Base-by-base conservation (phyloP, 2,797 vertebrate genomes). In the Poecilia wingei region DNA sequence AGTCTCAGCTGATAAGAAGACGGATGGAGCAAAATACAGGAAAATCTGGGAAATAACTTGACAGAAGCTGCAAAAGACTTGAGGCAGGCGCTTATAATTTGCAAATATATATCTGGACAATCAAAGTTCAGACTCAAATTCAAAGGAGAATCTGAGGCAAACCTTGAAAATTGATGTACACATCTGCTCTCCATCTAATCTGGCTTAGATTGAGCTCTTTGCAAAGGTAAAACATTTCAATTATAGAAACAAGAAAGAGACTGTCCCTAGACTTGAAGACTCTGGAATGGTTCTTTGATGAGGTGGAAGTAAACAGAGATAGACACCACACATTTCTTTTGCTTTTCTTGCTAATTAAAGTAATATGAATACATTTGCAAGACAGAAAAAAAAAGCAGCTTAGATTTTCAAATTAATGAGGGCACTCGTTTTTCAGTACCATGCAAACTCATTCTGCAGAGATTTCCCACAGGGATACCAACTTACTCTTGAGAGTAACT, bases 381-480 rank as follows among this genome's bases (percentile, higher is more conserved):
- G 6, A 72, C 39, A 66, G 33, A 71, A 75, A 72, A 41, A 41
- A 75, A 73, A 77, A 14, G 20, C 72, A 20, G 43, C 64, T 28
- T 7, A 6, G 0, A 83, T 70, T 77, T 75, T 46, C 14, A 36
- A 33, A 64, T 46, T 74, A 84, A 91, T 53, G 14, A 74, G 74
- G 66, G 36, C 57, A 77, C 70, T 57, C 53, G 80, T 87, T 71
- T 76, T 45, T 82, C 71, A 22, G 43, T 70, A 31, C n/a, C 55
- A 76, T 76, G 72, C 68, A 57, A 86, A 84, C 68, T 83, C 41
- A 84, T 83, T 85, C 87, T 89, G 79, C 75, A 80, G 84, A 87
- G 71, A 88, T 83, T 82, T 88, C 86, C 81, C 83, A 81, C 51
- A 76, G 72, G 71, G 80, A 82, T 59, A 80, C 61, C 0, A 75